A percentile compares a stretch with the other conserved stretches of the same genome.
Evolutionary conservation across 2,888 invertebrate genomes (phyloP).

Genomic region (Eurytoma adleriae): DNA sequence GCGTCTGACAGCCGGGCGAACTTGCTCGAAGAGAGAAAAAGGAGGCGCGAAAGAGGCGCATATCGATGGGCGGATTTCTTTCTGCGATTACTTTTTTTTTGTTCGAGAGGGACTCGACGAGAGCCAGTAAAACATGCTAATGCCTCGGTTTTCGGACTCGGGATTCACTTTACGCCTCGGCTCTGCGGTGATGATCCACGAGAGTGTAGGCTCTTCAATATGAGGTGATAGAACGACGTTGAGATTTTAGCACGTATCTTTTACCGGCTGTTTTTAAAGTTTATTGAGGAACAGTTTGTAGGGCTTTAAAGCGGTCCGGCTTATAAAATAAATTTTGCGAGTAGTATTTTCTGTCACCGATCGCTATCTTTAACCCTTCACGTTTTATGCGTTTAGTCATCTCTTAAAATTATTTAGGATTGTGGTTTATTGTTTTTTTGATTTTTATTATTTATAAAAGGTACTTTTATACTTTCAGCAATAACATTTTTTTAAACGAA

Average conservation of each 20-base stretch:
- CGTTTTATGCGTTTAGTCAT: too few relatives aligned
- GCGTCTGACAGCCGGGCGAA: constrained; percentile 1
- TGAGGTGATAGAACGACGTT: constrained; percentile 13
- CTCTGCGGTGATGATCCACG: not conserved
- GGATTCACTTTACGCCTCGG: not conserved
- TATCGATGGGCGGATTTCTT: too few relatives aligned
- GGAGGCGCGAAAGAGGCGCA: not conserved
- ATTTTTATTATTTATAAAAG: too few relatives aligned
- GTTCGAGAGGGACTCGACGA: not conserved
- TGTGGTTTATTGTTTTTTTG: too few relatives aligned
- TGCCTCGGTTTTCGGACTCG: constrained; percentile 13
- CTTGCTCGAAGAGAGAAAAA: constrained; percentile 26
- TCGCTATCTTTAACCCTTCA: too few relatives aligned
- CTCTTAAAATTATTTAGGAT: too few relatives aligned
- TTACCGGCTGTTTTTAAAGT: constrained; percentile 2
- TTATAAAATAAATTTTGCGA: not conserved
- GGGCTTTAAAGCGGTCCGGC: not conserved
- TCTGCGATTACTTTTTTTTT: too few relatives aligned
- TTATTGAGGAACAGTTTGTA: not conserved
- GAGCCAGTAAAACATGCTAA: constrained; percentile 38
- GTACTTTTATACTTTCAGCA: too few relatives aligned
- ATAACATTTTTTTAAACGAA: too few relatives aligned
- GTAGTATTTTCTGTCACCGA: not conserved
- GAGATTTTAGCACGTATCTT: constrained; percentile 18
- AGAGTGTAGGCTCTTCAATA: not conserved